These are phyloP conservation scores for Ptilodon capucinus DNA, from an alignment of 2,888 invertebrate genomes.

Conservation along the genomic window DNA sequence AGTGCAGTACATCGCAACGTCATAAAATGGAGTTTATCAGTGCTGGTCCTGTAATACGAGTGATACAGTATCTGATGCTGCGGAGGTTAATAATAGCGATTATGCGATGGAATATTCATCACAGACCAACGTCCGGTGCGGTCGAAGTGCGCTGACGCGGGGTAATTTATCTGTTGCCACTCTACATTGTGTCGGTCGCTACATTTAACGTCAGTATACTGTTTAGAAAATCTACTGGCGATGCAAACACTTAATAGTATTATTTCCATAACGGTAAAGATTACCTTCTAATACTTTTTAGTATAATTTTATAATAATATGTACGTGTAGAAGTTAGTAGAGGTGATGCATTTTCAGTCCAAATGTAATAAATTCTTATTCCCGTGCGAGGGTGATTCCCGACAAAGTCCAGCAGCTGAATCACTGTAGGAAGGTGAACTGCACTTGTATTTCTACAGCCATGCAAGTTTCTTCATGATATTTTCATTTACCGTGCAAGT, in stretches of 20 bases:
- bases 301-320: no score
- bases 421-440: no score
- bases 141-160: neutral
- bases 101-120: constrained; percentile 31
- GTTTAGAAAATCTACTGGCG: neutral
- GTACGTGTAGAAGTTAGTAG: neutral
- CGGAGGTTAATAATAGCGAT: constrained; percentile 4
- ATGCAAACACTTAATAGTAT: neutral
- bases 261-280: no score
- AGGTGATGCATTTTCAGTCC: neutral
- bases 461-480: no score
- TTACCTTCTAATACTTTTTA: no score
- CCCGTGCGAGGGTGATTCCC: no score
- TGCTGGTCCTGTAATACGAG: neutral
- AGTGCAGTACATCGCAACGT: no score
- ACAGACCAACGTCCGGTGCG: constrained; percentile 2
- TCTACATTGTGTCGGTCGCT: constrained; percentile 3
- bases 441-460: no score
- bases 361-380: no score
- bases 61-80: neutral
- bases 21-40: no score
- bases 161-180: constrained; percentile 6
- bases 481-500: no score
- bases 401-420: no score
- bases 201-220: neutral